phyloP scores from a whole-genome alignment of 2,113 vertebrate genomes.

The Motacilla tschutschensis region DNA sequence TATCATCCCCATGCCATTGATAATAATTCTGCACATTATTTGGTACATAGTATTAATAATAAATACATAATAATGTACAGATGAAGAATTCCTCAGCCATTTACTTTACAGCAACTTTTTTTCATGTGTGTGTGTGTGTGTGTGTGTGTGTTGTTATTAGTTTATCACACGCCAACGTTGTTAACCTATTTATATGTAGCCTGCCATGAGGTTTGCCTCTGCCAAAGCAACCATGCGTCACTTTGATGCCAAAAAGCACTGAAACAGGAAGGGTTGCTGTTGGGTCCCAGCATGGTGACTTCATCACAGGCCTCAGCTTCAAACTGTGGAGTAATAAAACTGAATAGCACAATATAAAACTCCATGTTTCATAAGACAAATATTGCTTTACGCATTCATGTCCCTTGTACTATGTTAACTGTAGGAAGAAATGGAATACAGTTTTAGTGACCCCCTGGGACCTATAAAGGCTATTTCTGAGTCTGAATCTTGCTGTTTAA shows the following conservation, averaged over 20 bases:
- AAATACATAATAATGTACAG: not conserved
- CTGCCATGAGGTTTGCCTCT: conserved; percentile 41
- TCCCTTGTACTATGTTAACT: conserved; percentile 79
- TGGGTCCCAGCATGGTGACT: conserved; percentile 70
- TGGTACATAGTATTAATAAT: conserved; percentile 31
- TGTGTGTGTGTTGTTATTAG: not conserved
- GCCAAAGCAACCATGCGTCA: conserved; percentile 48
- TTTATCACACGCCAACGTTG: conserved; percentile 51
- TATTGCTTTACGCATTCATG: conserved; percentile 78
- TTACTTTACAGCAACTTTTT: not conserved
- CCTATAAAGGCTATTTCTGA: conserved; percentile 87
- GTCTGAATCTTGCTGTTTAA: conserved; percentile 88
- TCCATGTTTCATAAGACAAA: conserved; percentile 82
- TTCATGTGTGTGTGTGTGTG: not conserved
- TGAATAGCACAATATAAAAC: conserved; percentile 78
- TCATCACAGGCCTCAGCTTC: conserved; percentile 73
- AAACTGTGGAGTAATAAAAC: conserved; percentile 79
- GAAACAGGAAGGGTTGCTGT: conserved; percentile 66
- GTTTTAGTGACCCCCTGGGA: conserved; percentile 85
- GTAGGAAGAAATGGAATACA: conserved; percentile 81
- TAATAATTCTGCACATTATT: conserved; percentile 2
- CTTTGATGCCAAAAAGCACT: conserved; percentile 51
- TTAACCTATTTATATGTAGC: conserved; percentile 60
- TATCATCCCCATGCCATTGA: not conserved
- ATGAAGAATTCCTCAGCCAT: conserved; percentile 13